These are phyloP conservation scores for Phasianus colchicus DNA, from an alignment of 2,113 vertebrate species.

Conservation along the genomic window DNA sequence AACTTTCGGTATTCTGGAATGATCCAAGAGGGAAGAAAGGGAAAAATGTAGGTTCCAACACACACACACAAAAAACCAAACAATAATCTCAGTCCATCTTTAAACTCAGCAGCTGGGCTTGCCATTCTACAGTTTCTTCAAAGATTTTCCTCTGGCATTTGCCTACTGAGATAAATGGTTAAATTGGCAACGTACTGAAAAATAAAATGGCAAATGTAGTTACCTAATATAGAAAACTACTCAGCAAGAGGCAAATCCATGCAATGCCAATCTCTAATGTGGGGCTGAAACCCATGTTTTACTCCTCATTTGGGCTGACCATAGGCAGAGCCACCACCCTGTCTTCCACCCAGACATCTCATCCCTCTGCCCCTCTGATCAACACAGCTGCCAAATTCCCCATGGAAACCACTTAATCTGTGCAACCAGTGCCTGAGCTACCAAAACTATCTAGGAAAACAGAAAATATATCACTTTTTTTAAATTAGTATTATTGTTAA, in stretches of 20 bases:
- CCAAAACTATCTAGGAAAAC: background rate
- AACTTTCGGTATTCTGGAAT: conserved; percentile 38
- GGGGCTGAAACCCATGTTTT: background rate
- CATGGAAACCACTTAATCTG: background rate
- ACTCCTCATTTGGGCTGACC: background rate
- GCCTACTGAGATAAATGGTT: background rate
- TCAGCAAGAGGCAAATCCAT: background rate
- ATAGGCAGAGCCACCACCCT: background rate
- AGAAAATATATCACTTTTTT: background rate
- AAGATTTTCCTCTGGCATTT: background rate
- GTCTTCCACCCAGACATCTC: background rate
- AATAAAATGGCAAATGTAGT: background rate
- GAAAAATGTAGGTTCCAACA: background rate
- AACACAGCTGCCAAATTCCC: rapidly evolving
- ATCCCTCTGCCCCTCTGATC: too few relatives aligned
- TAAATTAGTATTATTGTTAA: background rate
- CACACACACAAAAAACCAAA: background rate
- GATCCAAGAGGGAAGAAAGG: background rate
- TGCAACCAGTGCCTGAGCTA: background rate
- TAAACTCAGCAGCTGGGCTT: background rate
- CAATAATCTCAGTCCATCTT: background rate
- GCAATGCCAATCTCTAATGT: background rate
- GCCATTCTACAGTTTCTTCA: background rate
- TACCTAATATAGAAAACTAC: background rate
- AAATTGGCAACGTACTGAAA: rapidly evolving